Conservation (phyloP, 2,797 vertebrate genomes). For the Diplodus puntazzo region DNA sequence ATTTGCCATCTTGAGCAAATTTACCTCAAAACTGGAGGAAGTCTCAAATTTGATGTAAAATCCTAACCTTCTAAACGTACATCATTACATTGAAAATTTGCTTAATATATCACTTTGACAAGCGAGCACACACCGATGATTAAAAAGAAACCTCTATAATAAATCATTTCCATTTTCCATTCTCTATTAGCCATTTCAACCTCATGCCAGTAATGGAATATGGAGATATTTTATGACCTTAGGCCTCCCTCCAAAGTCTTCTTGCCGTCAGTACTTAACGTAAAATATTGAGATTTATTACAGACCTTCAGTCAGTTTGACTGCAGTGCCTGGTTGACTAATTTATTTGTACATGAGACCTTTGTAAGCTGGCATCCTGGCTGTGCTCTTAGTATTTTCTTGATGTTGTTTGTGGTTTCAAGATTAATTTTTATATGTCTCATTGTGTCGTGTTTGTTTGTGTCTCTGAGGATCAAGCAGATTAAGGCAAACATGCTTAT, state of each 20-base stretch:
- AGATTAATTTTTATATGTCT: not conserved
- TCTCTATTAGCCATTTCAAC: not conserved
- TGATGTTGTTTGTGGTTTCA: not conserved
- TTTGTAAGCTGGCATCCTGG: not conserved
- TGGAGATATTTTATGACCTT: slow-evolving; percentile 26
- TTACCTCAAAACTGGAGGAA: not conserved
- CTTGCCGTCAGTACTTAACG: not conserved
- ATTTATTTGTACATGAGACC: not conserved
- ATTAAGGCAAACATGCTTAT: not conserved
- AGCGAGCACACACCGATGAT: not conserved
- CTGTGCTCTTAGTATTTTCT: not conserved
- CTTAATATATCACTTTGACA: not conserved
- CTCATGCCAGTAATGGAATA: not conserved
- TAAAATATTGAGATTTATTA: slow-evolving; percentile 18
- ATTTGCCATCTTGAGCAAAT: not conserved
- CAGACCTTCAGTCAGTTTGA: not conserved
- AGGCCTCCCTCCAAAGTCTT: not conserved
- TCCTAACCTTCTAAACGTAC: not conserved
- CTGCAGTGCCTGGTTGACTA: not conserved
- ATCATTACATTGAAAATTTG: not conserved
- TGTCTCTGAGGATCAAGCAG: not conserved
- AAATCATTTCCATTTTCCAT: not conserved
- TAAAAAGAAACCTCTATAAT: not conserved
- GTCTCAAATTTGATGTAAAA: not conserved
- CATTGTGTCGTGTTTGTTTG: too few species aligned